Conservation (phyloP, 1,140 invertebrate species). For the Belonocnema kinseyi region DNA sequence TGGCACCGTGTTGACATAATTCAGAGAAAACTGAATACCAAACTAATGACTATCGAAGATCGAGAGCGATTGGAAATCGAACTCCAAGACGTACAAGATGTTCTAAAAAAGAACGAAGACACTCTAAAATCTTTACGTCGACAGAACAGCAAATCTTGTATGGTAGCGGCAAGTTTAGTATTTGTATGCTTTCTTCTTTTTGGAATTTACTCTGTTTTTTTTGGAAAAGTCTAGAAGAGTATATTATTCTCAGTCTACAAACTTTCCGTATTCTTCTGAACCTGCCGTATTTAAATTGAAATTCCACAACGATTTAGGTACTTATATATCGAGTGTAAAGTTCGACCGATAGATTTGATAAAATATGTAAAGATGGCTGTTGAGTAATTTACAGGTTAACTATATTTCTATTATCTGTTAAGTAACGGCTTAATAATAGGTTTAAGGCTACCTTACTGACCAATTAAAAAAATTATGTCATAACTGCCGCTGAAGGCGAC, state of each 20-base stretch:
- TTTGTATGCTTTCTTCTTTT: constrained; percentile 65
- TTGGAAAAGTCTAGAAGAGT: constrained; percentile 17
- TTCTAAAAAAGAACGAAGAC: constrained; percentile 64
- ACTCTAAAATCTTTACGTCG: constrained; percentile 57
- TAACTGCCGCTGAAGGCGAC: no score
- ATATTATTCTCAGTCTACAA: not conserved
- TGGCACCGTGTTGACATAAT: constrained; percentile 61
- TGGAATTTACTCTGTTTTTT: constrained; percentile 59
- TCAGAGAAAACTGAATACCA: constrained; percentile 62
- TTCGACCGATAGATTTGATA: no score
- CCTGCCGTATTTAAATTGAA: no score
- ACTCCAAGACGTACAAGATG: constrained; percentile 60
- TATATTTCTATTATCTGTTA: no score
- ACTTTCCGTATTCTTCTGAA: no score
- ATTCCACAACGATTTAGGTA: no score
- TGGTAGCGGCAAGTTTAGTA: constrained; percentile 61
- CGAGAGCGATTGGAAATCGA: constrained; percentile 66
- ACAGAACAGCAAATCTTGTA: constrained; percentile 66
- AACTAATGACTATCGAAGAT: constrained; percentile 59
- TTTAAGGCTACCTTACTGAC: no score
- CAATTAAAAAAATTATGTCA: no score
- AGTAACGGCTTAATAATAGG: no score
- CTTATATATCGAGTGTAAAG: no score
- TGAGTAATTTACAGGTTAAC: no score
- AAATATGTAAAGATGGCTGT: no score